Conservation (phyloP, 1,140 invertebrate species). For the Temnothorax curvispinosus region DNA sequence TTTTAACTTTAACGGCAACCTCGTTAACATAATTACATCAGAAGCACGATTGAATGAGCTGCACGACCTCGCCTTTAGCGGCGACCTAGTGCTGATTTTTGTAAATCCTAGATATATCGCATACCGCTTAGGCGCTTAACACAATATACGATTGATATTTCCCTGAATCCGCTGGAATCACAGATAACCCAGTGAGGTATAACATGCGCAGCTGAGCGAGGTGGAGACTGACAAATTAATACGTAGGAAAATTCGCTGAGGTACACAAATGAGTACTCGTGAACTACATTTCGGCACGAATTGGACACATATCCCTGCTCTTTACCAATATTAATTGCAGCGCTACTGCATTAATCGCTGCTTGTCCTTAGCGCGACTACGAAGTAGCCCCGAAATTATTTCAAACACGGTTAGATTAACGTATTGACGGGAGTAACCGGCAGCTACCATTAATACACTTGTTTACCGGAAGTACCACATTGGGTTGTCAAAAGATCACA, state of each 20-base stretch:
- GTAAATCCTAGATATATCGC: conserved; percentile 24
- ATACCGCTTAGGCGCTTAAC: conserved; percentile 45
- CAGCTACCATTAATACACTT: conserved; percentile 51
- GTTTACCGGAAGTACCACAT: conserved; percentile 71
- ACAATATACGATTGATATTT: conserved; percentile 33
- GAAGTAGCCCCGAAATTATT: conserved; percentile 16
- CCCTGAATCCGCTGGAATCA: not conserved
- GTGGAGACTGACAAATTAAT: conserved; percentile 29
- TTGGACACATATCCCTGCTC: not conserved
- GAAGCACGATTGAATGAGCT: conserved; percentile 58
- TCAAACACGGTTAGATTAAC: conserved; percentile 19
- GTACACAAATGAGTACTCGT: not conserved
- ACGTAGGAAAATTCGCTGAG: not conserved
- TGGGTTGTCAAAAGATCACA: conserved; percentile 69
- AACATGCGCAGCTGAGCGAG: conserved; percentile 30
- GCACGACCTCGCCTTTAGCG: conserved; percentile 51
- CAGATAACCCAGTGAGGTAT: conserved; percentile 57
- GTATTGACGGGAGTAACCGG: conserved; percentile 25
- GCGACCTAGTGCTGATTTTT: conserved; percentile 40
- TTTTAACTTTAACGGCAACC: conserved; percentile 41
- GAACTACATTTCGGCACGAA: conserved; percentile 17
- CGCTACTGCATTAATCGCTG: conserved; percentile 36
- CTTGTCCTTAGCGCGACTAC: not conserved
- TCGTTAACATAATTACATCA: conserved; percentile 54
- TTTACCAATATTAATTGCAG: conserved; percentile 31